Base-by-base conservation (phyloP, 2,113 vertebrate species). In the Chrysochloris asiatica region DNA sequence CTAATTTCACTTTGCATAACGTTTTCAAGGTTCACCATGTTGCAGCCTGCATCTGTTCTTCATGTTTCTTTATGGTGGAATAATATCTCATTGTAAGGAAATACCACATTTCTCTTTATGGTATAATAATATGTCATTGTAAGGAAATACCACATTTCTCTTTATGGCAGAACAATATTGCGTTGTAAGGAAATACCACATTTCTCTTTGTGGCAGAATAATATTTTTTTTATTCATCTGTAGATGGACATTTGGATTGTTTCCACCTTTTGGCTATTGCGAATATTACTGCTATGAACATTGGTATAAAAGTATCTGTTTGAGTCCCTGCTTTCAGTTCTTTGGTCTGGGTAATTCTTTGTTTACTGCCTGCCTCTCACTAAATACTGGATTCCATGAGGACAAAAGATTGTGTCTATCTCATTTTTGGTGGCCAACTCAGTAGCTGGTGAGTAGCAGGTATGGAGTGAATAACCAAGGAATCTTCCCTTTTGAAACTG, bases 371-470 rank as follows among this genome's bases (percentile, higher is more conserved):
- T 45, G n/a, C 36, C 33, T 63, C 73, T 88, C 26, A 43, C 19
- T 0, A 19, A 28, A 41, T 72, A 47, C 10, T 16, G 50, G 36
- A 26, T 41, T 30, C 47, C 87, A 5, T 1, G 4, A 69, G 28
- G 45, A 76, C 47, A 47, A 41, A 77, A 47, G 56, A 8, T 69
- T 43, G 1, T 3, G 16, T 22, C 48, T n/a, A 0, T 4, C 19
- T 21, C 2, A 0, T 1, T 43, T 22, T 1, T 48, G 38, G 3
- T 2, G 38, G 8, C 8, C 8, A 13, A 28, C 71, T 19, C 11
- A 9, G 72, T 30, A 71, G 28, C 75, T 8, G 26, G 79, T 48
- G 36, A 2, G 0, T 0, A 36, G 41, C 0, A 24, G 3, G 12
- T 3, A 19, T 0, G 9, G 9, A 38, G 4, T 5, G 26, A 19